Conservation (phyloP, 2,888 invertebrate genomes). For the Mythimna pallens region DNA sequence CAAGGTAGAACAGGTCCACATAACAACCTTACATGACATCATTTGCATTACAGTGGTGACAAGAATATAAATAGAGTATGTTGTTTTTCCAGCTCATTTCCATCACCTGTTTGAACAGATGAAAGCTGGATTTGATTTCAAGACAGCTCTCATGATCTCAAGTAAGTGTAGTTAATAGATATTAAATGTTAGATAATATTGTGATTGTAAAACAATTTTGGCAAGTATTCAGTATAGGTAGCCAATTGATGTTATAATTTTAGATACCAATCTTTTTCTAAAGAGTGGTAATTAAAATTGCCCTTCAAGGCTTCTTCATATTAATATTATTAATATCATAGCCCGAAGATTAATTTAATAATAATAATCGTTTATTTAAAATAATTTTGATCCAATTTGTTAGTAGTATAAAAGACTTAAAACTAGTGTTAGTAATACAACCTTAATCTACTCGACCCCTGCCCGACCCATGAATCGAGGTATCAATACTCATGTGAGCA, state of each 20-base stretch:
- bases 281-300: no score
- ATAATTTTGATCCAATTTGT: no score
- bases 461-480: no score
- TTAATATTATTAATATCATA: no score
- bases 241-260: slow-evolving; percentile 48
- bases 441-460: no score
- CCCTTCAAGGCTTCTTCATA: no score
- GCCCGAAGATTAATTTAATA: no score
- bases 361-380: no score
- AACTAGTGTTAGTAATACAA: no score
- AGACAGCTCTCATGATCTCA: slow-evolving; percentile 93
- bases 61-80: slow-evolving; percentile 1
- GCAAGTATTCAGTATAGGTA: slow-evolving; percentile 39
- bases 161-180: slow-evolving; percentile 89
- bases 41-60: background rate
- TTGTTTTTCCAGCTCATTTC: slow-evolving; percentile 94
- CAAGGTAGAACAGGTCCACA: background rate
- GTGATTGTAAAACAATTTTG: slow-evolving; percentile 38
- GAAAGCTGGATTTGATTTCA: slow-evolving; percentile 92
- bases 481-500: no score
- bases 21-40: background rate
- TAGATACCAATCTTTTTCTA: slow-evolving; percentile 3
- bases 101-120: slow-evolving; percentile 97
- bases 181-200: slow-evolving; percentile 7
- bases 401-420: no score